Evolutionary conservation across 2,113 vertebrate genomes (phyloP), one percentile per base, ranked within the genome.

Genomic region (Hemiprocne comata): DNA sequence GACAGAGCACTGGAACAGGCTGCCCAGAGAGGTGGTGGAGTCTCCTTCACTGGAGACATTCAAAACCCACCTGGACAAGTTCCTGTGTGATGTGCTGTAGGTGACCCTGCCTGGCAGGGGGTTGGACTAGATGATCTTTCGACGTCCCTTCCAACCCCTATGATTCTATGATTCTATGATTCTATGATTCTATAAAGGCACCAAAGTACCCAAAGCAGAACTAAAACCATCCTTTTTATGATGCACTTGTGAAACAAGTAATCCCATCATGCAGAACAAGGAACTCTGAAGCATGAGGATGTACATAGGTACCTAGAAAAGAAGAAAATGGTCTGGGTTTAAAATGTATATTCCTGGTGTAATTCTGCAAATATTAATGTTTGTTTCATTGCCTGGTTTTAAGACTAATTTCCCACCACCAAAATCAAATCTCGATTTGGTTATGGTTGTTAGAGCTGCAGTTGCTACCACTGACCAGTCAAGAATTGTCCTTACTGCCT

Each of bases 251-350:
- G 69, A 77, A 86, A 80, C 18, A 24, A 48, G 11, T 6, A 10
- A 54, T 1, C 15, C 11, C 1, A 1, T 48, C 8, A 29, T 2
- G 2, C 33, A 17, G 51, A 67, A 33, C 36, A 67, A 55, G 24
- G 55, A 74, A 31, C 3, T 4, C 20, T 83, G 42, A 80, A 73
- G 16, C 73, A 29, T 7, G 20, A 67, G 10, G 50, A 31, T 12
- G 2, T 44, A 4, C 21, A 14, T 6, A 42, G 11, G 12, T 67
- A 60, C 19, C 40, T 15, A 19, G 5, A 13, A 55, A 58, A 42
- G 15, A 48, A 46, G 24, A 33, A 50, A 38, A 42, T 0, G 0
- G 6, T 26, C 51, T 60, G 50, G 1, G 17, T 77, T 91, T 73
- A 24, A 85, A 89, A 50, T 0, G 1, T 54, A 2, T 42, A 8